phyloP scores from a whole-genome alignment of 2,797 vertebrate species.

The Rhynchonycteris naso region DNA sequence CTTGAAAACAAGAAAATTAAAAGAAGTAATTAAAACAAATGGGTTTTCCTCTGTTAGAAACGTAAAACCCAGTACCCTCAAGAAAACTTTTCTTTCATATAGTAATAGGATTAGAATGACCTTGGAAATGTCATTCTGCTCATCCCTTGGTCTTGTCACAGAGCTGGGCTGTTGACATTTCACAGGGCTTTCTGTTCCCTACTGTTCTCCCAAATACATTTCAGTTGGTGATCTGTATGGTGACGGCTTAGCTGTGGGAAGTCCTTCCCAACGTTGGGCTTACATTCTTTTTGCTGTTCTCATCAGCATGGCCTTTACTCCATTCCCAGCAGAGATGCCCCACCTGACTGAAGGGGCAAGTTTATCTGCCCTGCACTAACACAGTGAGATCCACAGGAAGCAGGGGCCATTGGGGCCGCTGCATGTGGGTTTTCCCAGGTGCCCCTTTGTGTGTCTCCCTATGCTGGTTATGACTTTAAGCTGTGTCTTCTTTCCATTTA shows the following conservation, averaged over 20 bases:
- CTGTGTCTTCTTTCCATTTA: constrained; percentile 76
- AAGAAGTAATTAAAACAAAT: background rate
- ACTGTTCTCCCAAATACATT: fast-evolving
- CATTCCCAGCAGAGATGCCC: background rate
- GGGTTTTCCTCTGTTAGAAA: background rate
- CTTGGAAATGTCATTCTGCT: background rate
- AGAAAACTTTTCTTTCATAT: background rate
- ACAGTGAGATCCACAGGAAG: background rate
- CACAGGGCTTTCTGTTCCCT: background rate
- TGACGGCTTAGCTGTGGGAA: background rate
- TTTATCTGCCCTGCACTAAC: background rate
- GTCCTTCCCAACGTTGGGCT: background rate
- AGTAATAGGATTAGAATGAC: background rate
- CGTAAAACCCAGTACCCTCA: background rate
- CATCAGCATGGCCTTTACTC: background rate
- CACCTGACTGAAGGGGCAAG: fast-evolving
- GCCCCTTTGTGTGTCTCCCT: background rate
- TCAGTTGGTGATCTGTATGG: background rate
- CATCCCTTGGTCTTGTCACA: background rate
- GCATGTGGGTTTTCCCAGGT: constrained; percentile 52
- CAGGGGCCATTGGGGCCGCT: background rate
- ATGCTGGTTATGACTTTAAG: constrained; percentile 75
- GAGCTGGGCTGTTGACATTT: background rate
- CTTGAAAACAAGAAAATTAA: background rate
- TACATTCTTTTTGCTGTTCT: background rate